Evolutionary conservation across 2,797 vertebrate species (phyloP).

Genomic region (Petrocephalus sullivani): DNA sequence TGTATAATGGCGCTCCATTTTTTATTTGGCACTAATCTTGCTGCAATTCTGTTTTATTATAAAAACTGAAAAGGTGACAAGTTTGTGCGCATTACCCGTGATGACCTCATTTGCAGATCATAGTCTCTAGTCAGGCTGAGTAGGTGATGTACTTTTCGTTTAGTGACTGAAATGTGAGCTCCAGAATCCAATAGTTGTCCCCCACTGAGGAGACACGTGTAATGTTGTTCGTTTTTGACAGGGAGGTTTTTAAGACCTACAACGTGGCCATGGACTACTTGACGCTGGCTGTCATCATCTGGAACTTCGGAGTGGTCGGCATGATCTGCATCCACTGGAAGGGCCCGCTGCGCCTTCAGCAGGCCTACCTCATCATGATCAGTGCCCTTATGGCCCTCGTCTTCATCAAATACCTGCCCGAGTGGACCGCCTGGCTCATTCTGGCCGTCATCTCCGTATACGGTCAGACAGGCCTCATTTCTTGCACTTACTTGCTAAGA

Average conservation of each 20-base stretch:
- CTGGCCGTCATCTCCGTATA: constrained; percentile 95
- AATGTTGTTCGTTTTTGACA: constrained; percentile 37
- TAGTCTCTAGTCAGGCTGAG: background rate
- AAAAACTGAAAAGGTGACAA: background rate
- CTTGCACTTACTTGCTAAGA: background rate
- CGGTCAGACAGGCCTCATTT: constrained; percentile 61
- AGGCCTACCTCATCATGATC: constrained; percentile 99
- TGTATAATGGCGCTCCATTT: background rate
- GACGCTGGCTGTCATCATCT: constrained; percentile 82
- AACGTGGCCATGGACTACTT: constrained; percentile 96
- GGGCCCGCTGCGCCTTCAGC: constrained; percentile 90
- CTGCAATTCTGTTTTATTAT: background rate
- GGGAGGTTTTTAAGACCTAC: constrained; percentile 97
- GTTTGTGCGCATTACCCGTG: background rate
- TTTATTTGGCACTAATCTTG: background rate
- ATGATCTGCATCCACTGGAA: constrained; percentile 99
- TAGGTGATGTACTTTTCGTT: background rate
- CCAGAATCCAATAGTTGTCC: background rate
- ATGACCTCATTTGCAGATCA: background rate
- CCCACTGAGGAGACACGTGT: background rate
- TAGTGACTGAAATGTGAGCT: background rate
- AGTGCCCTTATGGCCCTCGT: constrained; percentile 98
- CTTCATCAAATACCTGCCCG: constrained; percentile 97
- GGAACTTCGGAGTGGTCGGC: constrained; percentile 97
- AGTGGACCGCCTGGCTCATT: constrained; percentile 98